A percentile compares a stretch with the other conserved stretches of the same genome.
These are phyloP conservation scores for Oryzias melastigma DNA, from an alignment of 2,113 vertebrate genomes.

Conservation along the genomic window DNA sequence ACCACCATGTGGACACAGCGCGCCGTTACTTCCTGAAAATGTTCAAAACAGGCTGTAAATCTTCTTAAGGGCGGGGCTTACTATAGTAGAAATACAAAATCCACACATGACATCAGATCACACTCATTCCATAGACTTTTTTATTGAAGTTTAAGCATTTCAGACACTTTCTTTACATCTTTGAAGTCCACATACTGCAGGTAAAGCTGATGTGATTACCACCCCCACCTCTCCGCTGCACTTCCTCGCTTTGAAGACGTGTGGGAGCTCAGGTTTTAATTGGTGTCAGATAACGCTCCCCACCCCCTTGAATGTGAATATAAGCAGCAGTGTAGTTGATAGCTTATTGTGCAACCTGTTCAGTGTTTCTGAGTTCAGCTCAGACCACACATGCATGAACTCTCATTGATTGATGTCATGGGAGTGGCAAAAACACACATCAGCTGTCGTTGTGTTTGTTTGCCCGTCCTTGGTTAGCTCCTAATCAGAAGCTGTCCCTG, in stretches of 20 bases:
- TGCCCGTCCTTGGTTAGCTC: slow-evolving; percentile 33
- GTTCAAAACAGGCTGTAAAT: too few species aligned
- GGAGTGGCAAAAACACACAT: slow-evolving; percentile 23
- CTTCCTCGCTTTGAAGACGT: slow-evolving; percentile 32
- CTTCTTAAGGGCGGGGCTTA: too few species aligned
- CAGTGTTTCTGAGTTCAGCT: slow-evolving; percentile 36
- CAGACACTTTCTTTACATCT: neutral
- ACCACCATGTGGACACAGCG: slow-evolving; percentile 52
- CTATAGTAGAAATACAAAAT: too few species aligned
- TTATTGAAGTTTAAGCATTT: too few species aligned
- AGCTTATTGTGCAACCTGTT: slow-evolving; percentile 37
- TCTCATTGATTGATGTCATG: slow-evolving; percentile 49
- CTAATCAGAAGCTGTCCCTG: slow-evolving; percentile 27
- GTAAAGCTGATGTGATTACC: slow-evolving; percentile 15
- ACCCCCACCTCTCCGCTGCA: slow-evolving; percentile 9
- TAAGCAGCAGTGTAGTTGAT: slow-evolving; percentile 8
- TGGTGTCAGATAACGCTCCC: slow-evolving; percentile 13
- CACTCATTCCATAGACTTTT: too few species aligned
- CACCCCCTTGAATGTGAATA: neutral
- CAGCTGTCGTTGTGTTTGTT: slow-evolving; percentile 40
- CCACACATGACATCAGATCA: too few species aligned
- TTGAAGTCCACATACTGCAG: slow-evolving; percentile 8
- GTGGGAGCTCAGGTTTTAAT: slow-evolving; percentile 30
- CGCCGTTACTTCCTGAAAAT: too few species aligned
- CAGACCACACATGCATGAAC: slow-evolving; percentile 46